phyloP scores from a whole-genome alignment of 1,140 invertebrate genomes.

The Idris sp. region DNA sequence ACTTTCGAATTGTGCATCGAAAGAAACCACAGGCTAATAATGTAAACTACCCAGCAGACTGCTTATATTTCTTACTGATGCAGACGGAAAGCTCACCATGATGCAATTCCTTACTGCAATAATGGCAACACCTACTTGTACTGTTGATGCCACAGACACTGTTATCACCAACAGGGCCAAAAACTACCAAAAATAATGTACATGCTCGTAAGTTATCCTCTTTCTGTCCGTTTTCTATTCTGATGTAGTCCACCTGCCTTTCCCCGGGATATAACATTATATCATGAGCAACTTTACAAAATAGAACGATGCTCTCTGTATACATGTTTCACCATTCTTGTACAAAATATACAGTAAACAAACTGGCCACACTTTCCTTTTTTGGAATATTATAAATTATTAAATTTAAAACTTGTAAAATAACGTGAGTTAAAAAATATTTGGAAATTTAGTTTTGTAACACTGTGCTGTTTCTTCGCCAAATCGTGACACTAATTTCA shows the following conservation, averaged over 20 bases:
- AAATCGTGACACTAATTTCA: constrained; percentile 6
- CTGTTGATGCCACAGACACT: constrained; percentile 53
- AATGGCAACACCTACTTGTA: constrained; percentile 48
- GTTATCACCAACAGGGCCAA: constrained; percentile 57
- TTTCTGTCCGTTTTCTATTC: constrained; percentile 21
- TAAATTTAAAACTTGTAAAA: too few relatives aligned
- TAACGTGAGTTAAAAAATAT: constrained; percentile 22
- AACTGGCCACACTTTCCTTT: constrained; percentile 44
- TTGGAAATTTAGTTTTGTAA: constrained; percentile 5
- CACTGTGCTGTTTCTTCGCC: constrained; percentile 6
- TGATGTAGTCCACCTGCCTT: constrained; percentile 50
- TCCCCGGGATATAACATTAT: constrained; percentile 62
- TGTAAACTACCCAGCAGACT: constrained; percentile 35
- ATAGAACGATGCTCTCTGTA: constrained; percentile 70
- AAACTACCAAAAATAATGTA: constrained; percentile 67
- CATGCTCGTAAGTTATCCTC: constrained; percentile 65
- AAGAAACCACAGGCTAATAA: constrained; percentile 49
- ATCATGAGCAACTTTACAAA: constrained; percentile 66
- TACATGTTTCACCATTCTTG: constrained; percentile 64
- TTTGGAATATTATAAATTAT: too few relatives aligned
- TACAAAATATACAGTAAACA: constrained; percentile 56
- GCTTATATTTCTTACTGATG: constrained; percentile 42
- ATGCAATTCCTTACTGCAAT: constrained; percentile 64
- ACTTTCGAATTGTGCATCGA: constrained; percentile 26
- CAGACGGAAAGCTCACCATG: constrained; percentile 46